These are phyloP conservation scores for Xestoiulus laeticollis DNA, from an alignment of 2,888 invertebrate species.

Conservation along the genomic window DNA sequence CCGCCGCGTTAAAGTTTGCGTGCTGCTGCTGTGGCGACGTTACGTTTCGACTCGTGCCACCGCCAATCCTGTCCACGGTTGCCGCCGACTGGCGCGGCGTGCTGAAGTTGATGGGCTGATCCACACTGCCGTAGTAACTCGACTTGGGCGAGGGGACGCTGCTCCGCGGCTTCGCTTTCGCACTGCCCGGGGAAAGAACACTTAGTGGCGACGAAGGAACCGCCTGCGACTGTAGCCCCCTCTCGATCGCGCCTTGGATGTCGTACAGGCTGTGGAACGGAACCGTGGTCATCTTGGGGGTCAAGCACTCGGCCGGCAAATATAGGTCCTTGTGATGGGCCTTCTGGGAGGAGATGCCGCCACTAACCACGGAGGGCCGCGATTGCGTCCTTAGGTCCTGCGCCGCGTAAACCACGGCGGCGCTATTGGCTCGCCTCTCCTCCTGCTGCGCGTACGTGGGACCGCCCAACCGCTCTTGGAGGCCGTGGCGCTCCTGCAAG, in stretches of 20 bases:
- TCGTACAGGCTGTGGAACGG: constrained; percentile 54
- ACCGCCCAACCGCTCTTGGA: not conserved
- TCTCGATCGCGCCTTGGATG: constrained; percentile 54
- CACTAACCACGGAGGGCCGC: not conserved
- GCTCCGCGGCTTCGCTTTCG: not conserved
- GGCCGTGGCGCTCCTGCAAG: not conserved
- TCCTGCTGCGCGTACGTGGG: not conserved
- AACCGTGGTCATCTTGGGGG: constrained; percentile 8
- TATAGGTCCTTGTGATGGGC: not conserved
- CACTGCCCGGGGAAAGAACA: not conserved
- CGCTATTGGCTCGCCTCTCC: not conserved
- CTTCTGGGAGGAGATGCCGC: not conserved
- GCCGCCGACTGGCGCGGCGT: not conserved
- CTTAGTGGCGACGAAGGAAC: not conserved
- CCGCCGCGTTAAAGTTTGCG: not conserved
- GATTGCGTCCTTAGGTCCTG: constrained; percentile 45
- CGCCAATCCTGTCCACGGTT: not conserved
- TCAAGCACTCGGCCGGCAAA: not conserved
- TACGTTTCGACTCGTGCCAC: not conserved
- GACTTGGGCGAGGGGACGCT: not conserved
- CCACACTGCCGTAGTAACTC: not conserved
- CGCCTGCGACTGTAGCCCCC: constrained; percentile 50
- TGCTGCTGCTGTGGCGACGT: constrained; percentile 27
- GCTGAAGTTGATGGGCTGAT: constrained; percentile 49
- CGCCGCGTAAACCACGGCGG: not conserved